Percentiles rank a stretch among this genome's conserved stretches.
Evolutionary conservation across 2,888 invertebrate genomes (phyloP).

Genomic region (Schrankia costaestrigalis): DNA sequence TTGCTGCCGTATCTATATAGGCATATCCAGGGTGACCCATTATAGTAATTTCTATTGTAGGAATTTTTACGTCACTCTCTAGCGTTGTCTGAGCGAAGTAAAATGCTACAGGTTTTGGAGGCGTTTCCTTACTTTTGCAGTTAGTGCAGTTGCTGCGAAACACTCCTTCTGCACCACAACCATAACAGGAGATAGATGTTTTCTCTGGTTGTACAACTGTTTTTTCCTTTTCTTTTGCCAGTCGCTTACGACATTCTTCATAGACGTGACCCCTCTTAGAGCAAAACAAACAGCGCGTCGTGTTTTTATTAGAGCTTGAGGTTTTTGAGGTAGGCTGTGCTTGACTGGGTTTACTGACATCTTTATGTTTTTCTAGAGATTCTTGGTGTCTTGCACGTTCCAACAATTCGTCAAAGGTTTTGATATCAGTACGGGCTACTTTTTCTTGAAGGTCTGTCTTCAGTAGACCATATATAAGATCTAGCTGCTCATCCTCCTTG

Average conservation of each 20-base stretch:
- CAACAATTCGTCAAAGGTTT: not conserved
- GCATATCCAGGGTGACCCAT: not conserved
- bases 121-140: not conserved
- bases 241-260: not conserved
- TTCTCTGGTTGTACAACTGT: no score
- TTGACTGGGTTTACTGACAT: no score
- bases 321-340: no score
- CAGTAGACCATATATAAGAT: not conserved
- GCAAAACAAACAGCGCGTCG: not conserved
- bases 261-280: not conserved
- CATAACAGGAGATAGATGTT: constrained; percentile 1
- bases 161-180: not conserved
- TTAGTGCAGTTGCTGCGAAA: not conserved
- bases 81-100: not conserved
- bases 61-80: not conserved
- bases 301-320: no score
- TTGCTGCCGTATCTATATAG: not conserved
- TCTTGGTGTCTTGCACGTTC: not conserved
- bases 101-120: not conserved
- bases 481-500: not conserved
- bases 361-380: not conserved
- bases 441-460: not conserved
- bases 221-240: not conserved
- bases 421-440: not conserved
- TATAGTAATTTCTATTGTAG: not conserved